Evolutionary conservation across 2,113 vertebrate species (phyloP), one percentile per base, ranked within the genome.

Genomic region (Muntiacus muntjak): DNA sequence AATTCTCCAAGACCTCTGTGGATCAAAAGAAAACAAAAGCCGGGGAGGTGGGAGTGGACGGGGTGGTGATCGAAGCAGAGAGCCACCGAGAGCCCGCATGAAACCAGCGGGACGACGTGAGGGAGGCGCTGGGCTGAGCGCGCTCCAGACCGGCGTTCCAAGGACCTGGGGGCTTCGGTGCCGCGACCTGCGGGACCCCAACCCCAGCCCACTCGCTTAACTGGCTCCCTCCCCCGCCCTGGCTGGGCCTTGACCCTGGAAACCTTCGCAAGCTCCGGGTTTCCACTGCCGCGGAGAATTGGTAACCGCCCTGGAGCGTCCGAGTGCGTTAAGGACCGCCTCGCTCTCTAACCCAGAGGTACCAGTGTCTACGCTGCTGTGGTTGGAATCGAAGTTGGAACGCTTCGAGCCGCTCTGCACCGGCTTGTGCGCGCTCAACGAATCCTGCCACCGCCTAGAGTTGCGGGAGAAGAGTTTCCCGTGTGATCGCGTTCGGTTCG

Each of bases 401-500:
- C 50, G 85, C 95, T 74, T 52, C 28, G 5, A 19, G n/a, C 33
- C 3, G 25, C 11, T 90, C 94, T 26, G 12, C 64, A 3, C 26
- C 1, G 50, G 82, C 40, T 78, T 12, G n/a, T 16, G 86, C 10
- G 84, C 78, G n/a, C 93, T 79, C 57, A 5, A 5, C 13, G 82
- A 23, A 81, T 54, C 88, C 87, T 10, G 71, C 9, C 43, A 82
- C 93, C 60, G 67, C 79, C 91, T 97, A 94, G 97, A 97, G 95
- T 47, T 92, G 62, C 11, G 62, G 64, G 92, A 36, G 78, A 81
- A 64, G 93, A 87, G 79, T 96, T 98, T 98, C 95, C 97, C 97
- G 92, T 97, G 97, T 94, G 97, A 97, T 93, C 93, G 52, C 30
- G 14, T 95, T 94, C 45, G 81, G 84, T 84, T 96, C 86, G 95